phyloP scores from a whole-genome alignment of 2,113 vertebrate species.

The Phyllostomus discolor region DNA sequence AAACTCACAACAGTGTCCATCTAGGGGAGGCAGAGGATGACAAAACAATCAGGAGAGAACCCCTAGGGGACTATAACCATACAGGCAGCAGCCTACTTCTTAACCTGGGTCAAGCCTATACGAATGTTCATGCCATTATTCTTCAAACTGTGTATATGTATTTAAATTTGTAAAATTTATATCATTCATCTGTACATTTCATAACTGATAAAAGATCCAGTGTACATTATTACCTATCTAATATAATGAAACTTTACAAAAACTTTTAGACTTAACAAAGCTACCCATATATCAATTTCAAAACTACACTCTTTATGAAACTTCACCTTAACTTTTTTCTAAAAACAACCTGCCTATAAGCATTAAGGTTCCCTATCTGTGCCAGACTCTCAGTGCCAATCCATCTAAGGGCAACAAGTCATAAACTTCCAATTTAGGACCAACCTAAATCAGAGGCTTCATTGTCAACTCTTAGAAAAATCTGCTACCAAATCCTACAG shows the following conservation, averaged over 20 bases:
- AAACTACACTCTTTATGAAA: not conserved
- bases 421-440: not conserved
- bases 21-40: not conserved
- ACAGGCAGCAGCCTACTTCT: not conserved
- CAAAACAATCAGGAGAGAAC: not conserved
- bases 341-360: not conserved
- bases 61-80: not conserved
- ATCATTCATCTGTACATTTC: not conserved
- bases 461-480: not conserved
- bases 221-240: not conserved
- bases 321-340: not conserved
- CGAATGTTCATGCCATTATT: not conserved
- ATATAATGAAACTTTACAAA: not conserved
- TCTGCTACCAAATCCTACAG: not conserved
- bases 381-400: not conserved
- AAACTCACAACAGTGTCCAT: not conserved
- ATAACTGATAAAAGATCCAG: not conserved
- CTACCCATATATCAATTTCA: not conserved
- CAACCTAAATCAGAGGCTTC: not conserved
- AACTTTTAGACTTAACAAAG: not conserved
- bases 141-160: not conserved
- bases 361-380: not conserved
- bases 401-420: not conserved
- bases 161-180: not conserved
- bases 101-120: not conserved